Conservation (phyloP, 2,888 invertebrate genomes). For the Argyresthia goedartella region DNA sequence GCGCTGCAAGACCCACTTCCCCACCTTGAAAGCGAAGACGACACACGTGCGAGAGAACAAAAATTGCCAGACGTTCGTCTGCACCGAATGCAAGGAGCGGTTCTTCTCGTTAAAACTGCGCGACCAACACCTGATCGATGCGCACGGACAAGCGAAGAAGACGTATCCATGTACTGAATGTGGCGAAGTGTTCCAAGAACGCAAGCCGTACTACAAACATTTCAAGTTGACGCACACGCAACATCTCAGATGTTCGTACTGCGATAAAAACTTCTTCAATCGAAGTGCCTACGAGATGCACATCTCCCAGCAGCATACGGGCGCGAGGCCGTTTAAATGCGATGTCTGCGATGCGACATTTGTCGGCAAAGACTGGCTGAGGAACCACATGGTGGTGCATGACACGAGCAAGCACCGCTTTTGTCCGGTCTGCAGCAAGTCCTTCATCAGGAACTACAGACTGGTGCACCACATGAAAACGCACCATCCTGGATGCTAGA, state of each 20-base stretch:
- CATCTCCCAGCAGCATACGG: constrained; percentile 6
- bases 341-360: constrained; percentile 6
- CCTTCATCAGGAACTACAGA: too few species aligned
- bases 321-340: constrained; percentile 6
- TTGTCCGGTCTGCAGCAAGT: not conserved
- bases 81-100: constrained; percentile 7
- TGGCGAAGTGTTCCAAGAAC: constrained; percentile 7
- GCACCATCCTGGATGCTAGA: too few species aligned
- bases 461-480: too few species aligned
- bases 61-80: constrained; percentile 3
- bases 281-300: constrained; percentile 4
- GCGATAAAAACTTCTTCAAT: not conserved
- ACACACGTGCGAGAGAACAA: not conserved
- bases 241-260: not conserved
- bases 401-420: not conserved
- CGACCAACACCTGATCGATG: constrained; percentile 8
- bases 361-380: not conserved
- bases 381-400: not conserved
- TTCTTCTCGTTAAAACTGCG: constrained; percentile 5
- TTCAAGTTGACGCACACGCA: constrained; percentile 7
- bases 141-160: constrained; percentile 9
- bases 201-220: constrained; percentile 7
- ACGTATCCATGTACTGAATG: constrained; percentile 9
- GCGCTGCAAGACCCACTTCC: constrained; percentile 4
- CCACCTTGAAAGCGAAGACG: not conserved